These are phyloP conservation scores for Isurus oxyrinchus DNA, from an alignment of 2,113 vertebrate genomes.

Conservation along the genomic window DNA sequence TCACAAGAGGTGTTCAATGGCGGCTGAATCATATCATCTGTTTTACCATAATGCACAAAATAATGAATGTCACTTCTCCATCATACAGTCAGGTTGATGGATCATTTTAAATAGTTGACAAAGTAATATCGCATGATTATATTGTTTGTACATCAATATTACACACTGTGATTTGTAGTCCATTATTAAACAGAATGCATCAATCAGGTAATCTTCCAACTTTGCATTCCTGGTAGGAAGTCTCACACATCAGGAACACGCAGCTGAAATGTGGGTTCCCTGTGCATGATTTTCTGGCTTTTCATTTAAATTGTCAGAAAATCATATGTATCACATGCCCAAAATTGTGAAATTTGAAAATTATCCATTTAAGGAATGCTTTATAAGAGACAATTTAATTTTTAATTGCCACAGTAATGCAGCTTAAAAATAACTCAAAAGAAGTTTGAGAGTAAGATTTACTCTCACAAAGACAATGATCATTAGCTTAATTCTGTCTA, in stretches of 20 bases:
- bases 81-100: neutral
- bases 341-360: neutral
- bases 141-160: neutral
- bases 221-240: neutral
- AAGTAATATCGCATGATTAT: neutral
- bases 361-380: neutral
- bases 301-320: neutral
- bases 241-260: neutral
- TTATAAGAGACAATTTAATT: neutral
- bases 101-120: neutral
- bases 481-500: neutral
- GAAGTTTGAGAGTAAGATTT: neutral
- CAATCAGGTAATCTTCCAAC: neutral
- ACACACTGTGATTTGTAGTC: neutral
- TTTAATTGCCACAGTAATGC: neutral
- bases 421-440: neutral
- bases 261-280: neutral
- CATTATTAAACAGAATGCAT: neutral
- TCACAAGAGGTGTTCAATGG: neutral
- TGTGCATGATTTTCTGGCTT: neutral
- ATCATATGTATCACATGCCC: neutral
- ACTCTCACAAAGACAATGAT: neutral
- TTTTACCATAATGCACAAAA: neutral
- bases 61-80: neutral
- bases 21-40: neutral